phyloP scores from a whole-genome alignment of 1,140 invertebrate species.

The Luehdorfia chinensis region DNA sequence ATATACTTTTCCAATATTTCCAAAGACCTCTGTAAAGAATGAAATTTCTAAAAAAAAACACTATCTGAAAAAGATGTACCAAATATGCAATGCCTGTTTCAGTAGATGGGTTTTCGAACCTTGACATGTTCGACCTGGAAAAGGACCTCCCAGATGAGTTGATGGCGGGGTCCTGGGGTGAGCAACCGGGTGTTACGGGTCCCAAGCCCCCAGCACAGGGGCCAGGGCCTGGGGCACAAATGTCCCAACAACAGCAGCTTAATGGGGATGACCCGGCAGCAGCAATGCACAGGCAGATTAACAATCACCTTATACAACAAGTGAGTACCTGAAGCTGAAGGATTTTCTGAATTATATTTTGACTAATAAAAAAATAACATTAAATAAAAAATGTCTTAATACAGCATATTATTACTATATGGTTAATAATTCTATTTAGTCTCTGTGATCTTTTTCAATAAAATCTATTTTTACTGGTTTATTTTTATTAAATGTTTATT shows the following conservation, averaged over 20 bases:
- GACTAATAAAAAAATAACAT: neutral
- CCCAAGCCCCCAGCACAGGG: slow-evolving; percentile 86
- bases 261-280: slow-evolving; percentile 81
- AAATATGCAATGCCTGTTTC: slow-evolving; percentile 28
- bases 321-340: slow-evolving; percentile 66
- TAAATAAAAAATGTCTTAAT: too few relatives aligned
- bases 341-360: neutral
- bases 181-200: slow-evolving; percentile 79
- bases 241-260: slow-evolving; percentile 76
- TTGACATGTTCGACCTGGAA: slow-evolving; percentile 91
- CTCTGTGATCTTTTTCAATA: neutral
- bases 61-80: slow-evolving; percentile 1
- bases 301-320: slow-evolving; percentile 82
- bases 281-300: slow-evolving; percentile 80
- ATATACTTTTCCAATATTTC: too few relatives aligned
- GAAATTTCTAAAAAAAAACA: too few relatives aligned
- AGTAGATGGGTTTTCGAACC: slow-evolving; percentile 85
- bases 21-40: too few relatives aligned
- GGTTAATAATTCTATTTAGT: neutral
- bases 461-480: neutral
- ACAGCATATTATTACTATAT: too few relatives aligned
- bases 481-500: slow-evolving; percentile 4
- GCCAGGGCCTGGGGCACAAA: slow-evolving; percentile 82
- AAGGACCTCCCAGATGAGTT: slow-evolving; percentile 96
- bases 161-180: slow-evolving; percentile 85